A percentile compares a stretch with the other conserved stretches of the same genome.
These are phyloP conservation scores for Vesta saturnalis DNA, from an alignment of 2,888 invertebrate genomes.

Conservation along the genomic window DNA sequence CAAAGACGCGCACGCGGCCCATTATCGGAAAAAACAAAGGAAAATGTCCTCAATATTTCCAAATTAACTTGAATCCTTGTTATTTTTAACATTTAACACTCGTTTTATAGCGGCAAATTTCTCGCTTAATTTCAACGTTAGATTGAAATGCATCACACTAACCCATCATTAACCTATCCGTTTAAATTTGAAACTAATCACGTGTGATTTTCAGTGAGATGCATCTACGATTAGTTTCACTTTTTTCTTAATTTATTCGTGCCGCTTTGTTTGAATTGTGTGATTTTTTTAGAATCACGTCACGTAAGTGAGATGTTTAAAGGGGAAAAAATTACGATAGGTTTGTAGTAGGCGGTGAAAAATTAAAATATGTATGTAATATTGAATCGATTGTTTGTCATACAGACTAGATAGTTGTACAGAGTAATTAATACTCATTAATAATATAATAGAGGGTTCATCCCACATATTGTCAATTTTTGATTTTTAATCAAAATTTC, in stretches of 20 bases:
- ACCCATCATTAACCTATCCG: not conserved
- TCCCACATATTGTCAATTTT: not conserved
- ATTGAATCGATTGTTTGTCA: no score
- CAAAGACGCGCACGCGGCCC: slow-evolving; percentile 40
- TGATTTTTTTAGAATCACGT: no score
- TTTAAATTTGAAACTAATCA: not conserved
- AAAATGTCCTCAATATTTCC: slow-evolving; percentile 44
- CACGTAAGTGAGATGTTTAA: no score
- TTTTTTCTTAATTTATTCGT: no score
- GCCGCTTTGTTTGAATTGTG: not conserved
- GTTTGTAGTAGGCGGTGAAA: no score
- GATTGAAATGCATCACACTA: no score
- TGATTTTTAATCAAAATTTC: not conserved
- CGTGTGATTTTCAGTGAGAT: no score
- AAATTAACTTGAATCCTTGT: slow-evolving; percentile 38
- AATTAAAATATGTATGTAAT: no score
- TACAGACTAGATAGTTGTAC: not conserved
- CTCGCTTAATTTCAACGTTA: no score
- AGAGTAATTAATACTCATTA: not conserved
- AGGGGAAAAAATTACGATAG: no score
- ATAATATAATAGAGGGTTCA: not conserved
- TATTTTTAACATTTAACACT: not conserved
- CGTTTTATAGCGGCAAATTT: slow-evolving; percentile 14
- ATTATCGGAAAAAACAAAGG: slow-evolving; percentile 44
- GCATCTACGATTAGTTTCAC: no score